These are phyloP conservation scores for Sciurus vulgaris DNA, from an alignment of 2,797 vertebrate species.

Conservation along the genomic window DNA sequence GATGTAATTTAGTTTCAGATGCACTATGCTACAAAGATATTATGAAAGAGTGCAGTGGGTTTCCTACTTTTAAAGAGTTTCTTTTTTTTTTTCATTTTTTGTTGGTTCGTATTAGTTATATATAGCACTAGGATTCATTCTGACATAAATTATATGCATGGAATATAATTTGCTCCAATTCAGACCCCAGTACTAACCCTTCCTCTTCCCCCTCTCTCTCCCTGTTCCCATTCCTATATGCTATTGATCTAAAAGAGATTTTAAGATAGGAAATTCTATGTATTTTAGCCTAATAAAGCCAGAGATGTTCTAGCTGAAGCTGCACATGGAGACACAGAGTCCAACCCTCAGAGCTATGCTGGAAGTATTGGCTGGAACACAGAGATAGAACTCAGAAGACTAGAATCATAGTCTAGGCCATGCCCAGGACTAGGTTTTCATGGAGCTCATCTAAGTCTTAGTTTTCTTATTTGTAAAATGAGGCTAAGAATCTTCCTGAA, in stretches of 20 bases:
- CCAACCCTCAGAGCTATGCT: background rate
- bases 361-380: background rate
- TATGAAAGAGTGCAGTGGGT: background rate
- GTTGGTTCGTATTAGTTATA: no score
- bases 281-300: background rate
- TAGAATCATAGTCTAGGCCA: background rate
- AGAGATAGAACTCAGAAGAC: background rate
- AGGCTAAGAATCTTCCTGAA: background rate
- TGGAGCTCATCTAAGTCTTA: conserved; percentile 26
- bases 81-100: background rate
- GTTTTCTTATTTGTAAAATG: conserved; percentile 70
- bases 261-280: background rate
- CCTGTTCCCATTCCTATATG: no score
- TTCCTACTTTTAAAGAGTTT: background rate
- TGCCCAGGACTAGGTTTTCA: background rate
- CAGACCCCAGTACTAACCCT: no score
- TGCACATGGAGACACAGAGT: background rate
- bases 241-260: background rate
- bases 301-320: background rate
- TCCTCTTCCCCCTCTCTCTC: no score
- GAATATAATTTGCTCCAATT: no score
- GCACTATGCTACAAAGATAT: background rate
- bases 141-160: background rate
- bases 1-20: conserved; percentile 58
- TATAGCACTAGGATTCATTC: no score